These are phyloP conservation scores for Eupristina koningsbergeri DNA, from an alignment of 1,140 invertebrate genomes.

Conservation along the genomic window DNA sequence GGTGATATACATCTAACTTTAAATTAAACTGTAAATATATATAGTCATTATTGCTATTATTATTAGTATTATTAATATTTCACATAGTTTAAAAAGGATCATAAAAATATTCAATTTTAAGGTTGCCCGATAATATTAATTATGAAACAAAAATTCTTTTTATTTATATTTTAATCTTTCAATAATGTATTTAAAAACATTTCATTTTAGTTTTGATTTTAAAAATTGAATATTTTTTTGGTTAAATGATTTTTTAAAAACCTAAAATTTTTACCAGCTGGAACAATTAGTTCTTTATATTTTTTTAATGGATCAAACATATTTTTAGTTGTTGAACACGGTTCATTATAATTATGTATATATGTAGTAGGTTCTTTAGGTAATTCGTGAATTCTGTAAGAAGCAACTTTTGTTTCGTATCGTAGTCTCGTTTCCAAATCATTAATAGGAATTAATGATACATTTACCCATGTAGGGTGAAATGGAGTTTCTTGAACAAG, in stretches of 20 bases:
- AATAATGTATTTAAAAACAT: no score
- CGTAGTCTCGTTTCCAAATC: constrained; percentile 78
- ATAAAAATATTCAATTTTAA: no score
- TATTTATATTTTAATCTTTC: no score
- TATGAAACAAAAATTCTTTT: no score
- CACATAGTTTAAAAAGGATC: no score
- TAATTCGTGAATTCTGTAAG: constrained; percentile 81
- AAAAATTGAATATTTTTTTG: no score
- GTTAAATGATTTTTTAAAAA: not conserved
- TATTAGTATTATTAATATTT: no score
- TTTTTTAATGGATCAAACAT: constrained; percentile 82
- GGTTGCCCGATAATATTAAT: no score
- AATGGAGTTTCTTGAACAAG: constrained; percentile 88
- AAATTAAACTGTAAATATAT: no score
- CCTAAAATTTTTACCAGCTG: constrained; percentile 73
- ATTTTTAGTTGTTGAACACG: constrained; percentile 79
- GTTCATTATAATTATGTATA: constrained; percentile 67
- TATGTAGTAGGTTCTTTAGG: constrained; percentile 76
- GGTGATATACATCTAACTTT: no score
- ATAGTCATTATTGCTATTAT: no score
- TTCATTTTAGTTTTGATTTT: no score
- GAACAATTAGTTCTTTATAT: constrained; percentile 75
- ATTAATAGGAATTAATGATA: constrained; percentile 79
- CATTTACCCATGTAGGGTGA: constrained; percentile 86
- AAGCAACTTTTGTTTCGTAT: constrained; percentile 76